Percentiles rank a stretch among this genome's conserved stretches.
Conservation (phyloP, 2,888 invertebrate genomes). For the Ischnus inquisitorius region DNA sequence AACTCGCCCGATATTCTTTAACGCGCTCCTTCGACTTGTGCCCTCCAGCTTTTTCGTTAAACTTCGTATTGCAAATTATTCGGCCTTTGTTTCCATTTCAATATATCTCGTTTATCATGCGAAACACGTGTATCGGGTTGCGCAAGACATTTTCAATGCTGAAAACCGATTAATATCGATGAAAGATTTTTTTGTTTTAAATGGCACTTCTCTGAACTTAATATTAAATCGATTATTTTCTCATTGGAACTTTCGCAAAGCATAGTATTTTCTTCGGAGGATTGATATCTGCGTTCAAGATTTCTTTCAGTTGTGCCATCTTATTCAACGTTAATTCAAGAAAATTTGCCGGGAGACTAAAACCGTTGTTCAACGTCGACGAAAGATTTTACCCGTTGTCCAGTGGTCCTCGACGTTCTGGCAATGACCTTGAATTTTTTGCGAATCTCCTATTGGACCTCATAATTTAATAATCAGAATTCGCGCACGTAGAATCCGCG, state of each 20-base stretch:
- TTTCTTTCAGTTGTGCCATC: too few species aligned
- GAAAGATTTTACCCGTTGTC: too few species aligned
- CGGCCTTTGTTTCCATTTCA: not conserved
- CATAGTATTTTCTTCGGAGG: too few species aligned
- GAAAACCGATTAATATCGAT: not conserved
- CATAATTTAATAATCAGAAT: not conserved
- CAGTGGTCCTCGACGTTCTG: too few species aligned
- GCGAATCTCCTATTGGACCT: not conserved
- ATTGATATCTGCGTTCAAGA: too few species aligned
- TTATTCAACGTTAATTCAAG: too few species aligned
- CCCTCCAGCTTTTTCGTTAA: constrained; percentile 3
- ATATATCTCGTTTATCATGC: constrained; percentile 1
- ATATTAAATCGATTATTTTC: not conserved
- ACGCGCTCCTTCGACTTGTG: not conserved
- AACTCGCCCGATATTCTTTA: not conserved
- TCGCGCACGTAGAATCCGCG: not conserved
- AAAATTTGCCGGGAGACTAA: too few species aligned
- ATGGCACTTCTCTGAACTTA: not conserved
- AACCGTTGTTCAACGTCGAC: too few species aligned
- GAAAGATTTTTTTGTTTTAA: not conserved
- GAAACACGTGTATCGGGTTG: not conserved
- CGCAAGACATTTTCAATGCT: not conserved
- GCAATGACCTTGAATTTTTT: too few species aligned
- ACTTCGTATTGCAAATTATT: constrained; percentile 1
- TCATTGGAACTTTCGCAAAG: too few species aligned